Percentiles rank a stretch among this genome's conserved stretches.
phyloP scores from a whole-genome alignment of 2,888 invertebrate genomes.

The Acanthococcus lagerstroemiae region DNA sequence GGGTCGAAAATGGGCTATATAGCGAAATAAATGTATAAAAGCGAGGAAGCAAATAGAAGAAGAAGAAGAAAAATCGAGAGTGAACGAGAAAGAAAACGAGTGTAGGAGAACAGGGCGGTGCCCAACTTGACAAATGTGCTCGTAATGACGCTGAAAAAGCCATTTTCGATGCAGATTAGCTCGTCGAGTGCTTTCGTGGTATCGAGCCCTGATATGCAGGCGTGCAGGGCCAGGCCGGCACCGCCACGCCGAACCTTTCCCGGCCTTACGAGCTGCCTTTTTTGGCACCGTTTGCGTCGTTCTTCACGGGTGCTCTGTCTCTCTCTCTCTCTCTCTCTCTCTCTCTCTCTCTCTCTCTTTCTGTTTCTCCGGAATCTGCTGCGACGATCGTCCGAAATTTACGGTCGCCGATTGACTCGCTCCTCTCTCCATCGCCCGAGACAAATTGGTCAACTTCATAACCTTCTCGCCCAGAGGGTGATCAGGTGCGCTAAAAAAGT shows the following conservation, averaged over 20 bases:
- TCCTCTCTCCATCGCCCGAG: too few relatives aligned
- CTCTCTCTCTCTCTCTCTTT: too few relatives aligned
- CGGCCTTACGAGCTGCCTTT: neutral
- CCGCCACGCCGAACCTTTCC: neutral
- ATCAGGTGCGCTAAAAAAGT: too few relatives aligned
- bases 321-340: neutral
- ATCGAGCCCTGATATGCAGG: too few relatives aligned
- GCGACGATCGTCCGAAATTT: too few relatives aligned
- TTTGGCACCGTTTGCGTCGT: neutral
- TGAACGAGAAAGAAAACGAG: neutral
- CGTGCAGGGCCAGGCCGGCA: too few relatives aligned
- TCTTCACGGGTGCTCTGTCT: neutral
- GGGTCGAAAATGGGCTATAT: too few relatives aligned
- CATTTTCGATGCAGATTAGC: slow-evolving; percentile 25
- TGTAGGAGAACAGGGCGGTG: neutral
- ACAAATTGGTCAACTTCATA: too few relatives aligned
- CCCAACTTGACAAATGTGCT: slow-evolving; percentile 18
- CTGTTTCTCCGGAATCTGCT: too few relatives aligned
- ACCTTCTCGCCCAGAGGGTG: too few relatives aligned
- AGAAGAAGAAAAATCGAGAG: neutral
- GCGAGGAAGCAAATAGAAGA: neutral
- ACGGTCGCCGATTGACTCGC: too few relatives aligned
- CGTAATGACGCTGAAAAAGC: slow-evolving; percentile 23
- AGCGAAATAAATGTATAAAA: neutral
- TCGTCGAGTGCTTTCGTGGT: neutral